These are phyloP conservation scores for Drosophila melanosoma DNA, from an alignment of 2,888 invertebrate genomes.

Conservation along the genomic window DNA sequence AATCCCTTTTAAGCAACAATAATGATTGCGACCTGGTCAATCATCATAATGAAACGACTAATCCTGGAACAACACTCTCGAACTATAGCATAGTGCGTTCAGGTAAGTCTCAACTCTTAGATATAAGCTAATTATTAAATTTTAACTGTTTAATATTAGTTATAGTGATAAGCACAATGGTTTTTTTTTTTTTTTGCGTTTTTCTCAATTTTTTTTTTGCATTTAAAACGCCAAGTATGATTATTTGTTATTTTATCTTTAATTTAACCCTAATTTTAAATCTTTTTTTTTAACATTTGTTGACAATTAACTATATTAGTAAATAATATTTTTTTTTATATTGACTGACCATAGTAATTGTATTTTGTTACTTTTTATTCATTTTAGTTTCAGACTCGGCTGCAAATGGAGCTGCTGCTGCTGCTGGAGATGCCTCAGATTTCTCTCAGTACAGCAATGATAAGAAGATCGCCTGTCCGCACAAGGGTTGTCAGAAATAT, in stretches of 20 bases:
- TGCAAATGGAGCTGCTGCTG: slow-evolving; percentile 9
- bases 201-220: not conserved
- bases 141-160: not conserved
- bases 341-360: not conserved
- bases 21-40: slow-evolving; percentile 26
- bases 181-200: not conserved
- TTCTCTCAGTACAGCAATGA: slow-evolving; percentile 53
- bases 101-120: not conserved
- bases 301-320: not conserved
- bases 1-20: slow-evolving; percentile 25
- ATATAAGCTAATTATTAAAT: not conserved
- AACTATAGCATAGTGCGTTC: not conserved
- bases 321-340: not conserved
- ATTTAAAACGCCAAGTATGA: not conserved
- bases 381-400: slow-evolving; percentile 11
- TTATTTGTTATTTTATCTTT: not conserved
- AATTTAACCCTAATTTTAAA: not conserved
- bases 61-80: not conserved
- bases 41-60: not conserved
- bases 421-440: slow-evolving; percentile 29
- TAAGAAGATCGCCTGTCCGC: slow-evolving; percentile 91
- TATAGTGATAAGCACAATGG: not conserved
- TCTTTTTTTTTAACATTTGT: not conserved
- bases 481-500: slow-evolving; percentile 98
- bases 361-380: not conserved